These are phyloP conservation scores for Myotis yumanensis DNA, from an alignment of 2,113 vertebrate species.

Conservation along the genomic window DNA sequence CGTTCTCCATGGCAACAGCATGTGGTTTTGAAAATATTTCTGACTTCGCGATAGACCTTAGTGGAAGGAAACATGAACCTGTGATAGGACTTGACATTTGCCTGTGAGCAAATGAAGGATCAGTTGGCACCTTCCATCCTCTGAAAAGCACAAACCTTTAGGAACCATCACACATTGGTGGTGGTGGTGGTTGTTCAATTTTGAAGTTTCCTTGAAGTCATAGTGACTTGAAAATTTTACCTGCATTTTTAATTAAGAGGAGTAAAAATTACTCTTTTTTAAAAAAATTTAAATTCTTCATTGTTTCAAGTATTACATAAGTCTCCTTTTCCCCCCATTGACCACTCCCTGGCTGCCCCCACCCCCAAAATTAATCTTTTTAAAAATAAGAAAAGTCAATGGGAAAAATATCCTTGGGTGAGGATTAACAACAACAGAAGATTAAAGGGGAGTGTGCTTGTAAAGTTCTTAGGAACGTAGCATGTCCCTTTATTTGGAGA, in stretches of 20 bases:
- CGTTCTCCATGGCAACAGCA: neutral
- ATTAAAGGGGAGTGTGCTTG: neutral
- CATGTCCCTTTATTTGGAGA: neutral
- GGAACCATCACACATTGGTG: neutral
- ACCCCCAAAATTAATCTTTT: too few relatives aligned
- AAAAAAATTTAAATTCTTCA: too few relatives aligned
- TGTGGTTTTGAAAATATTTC: conserved; percentile 4
- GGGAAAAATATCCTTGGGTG: too few relatives aligned
- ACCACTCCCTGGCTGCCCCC: too few relatives aligned
- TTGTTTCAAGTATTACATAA: too few relatives aligned
- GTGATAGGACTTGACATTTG: neutral
- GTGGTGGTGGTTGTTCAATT: neutral
- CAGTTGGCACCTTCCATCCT: neutral
- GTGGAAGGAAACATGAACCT: neutral
- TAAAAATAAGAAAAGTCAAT: too few relatives aligned
- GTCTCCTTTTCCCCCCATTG: too few relatives aligned
- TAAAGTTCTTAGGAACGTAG: neutral
- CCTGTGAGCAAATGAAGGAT: neutral
- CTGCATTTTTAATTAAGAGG: neutral
- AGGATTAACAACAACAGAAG: too few relatives aligned
- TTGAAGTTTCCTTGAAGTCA: conserved; percentile 10
- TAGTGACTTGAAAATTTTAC: neutral
- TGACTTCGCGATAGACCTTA: neutral
- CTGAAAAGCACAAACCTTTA: neutral
- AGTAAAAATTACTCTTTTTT: neutral